Evolutionary conservation across 1,140 invertebrate genomes (phyloP).

Genomic region (Plutomurus gul): DNA sequence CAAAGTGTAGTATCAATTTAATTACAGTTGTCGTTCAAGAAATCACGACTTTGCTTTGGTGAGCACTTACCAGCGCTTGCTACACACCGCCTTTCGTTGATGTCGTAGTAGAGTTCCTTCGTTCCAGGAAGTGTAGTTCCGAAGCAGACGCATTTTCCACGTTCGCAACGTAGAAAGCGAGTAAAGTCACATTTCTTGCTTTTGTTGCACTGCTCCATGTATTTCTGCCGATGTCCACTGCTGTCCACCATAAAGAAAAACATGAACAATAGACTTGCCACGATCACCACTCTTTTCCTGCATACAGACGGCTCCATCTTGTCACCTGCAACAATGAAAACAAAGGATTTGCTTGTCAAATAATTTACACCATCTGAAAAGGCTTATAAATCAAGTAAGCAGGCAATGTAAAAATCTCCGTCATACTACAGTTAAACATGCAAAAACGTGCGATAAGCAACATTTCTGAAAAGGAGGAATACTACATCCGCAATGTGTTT

Average conservation of each 20-base stretch:
- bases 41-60: no score
- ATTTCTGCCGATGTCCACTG: slow-evolving; percentile 36
- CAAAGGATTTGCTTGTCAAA: no score
- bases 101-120: slow-evolving; percentile 30
- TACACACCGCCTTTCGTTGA: slow-evolving; percentile 8
- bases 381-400: no score
- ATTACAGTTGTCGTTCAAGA: no score
- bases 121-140: not conserved
- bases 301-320: not conserved
- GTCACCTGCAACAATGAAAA: not conserved
- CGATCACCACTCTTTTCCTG: not conserved
- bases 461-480: no score
- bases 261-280: not conserved
- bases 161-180: slow-evolving; percentile 15
- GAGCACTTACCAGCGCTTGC: no score
- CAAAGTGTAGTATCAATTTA: no score
- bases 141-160: slow-evolving; percentile 38
- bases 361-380: no score
- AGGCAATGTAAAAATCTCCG: no score
- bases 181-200: slow-evolving; percentile 42
- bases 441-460: no score
- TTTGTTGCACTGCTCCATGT: slow-evolving; percentile 28
- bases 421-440: no score
- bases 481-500: no score
- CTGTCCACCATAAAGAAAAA: not conserved